These are phyloP conservation scores for Solenopsis invicta DNA, from an alignment of 1,140 invertebrate species.

Conservation along the genomic window DNA sequence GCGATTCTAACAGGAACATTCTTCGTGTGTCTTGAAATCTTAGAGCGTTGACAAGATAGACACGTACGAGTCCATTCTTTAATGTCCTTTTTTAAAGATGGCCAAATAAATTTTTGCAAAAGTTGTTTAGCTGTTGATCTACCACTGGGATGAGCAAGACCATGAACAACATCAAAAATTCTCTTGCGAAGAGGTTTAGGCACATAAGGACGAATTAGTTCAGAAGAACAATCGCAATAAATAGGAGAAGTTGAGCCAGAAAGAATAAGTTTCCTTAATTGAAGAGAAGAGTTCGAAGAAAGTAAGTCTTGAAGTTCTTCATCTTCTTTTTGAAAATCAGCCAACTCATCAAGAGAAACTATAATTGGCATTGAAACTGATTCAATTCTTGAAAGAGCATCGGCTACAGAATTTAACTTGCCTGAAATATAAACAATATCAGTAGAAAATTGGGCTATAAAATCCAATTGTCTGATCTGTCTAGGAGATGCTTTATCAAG, in stretches of 20 bases:
- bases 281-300: too few relatives aligned
- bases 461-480: too few relatives aligned
- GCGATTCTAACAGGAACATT: not conserved
- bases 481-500: too few relatives aligned
- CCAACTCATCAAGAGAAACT: too few relatives aligned
- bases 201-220: slow-evolving; percentile 10
- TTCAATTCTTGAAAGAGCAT: too few relatives aligned
- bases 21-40: slow-evolving; percentile 10
- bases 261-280: not conserved
- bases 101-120: slow-evolving; percentile 5
- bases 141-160: not conserved
- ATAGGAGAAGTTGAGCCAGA: not conserved
- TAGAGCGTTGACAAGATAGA: slow-evolving; percentile 5
- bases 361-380: too few relatives aligned
- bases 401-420: too few relatives aligned
- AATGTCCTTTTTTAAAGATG: not conserved
- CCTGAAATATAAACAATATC: too few relatives aligned
- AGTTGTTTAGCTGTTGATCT: not conserved
- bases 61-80: not conserved
- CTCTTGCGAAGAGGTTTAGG: not conserved
- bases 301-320: too few relatives aligned
- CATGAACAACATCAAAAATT: slow-evolving; percentile 8
- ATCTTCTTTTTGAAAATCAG: too few relatives aligned
- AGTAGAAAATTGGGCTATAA: too few relatives aligned
- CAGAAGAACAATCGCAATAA: not conserved